A percentile compares a stretch with the other conserved stretches of the same genome.
Evolutionary conservation across 2,888 invertebrate genomes (phyloP).

Genomic region (Hartigia nigra): DNA sequence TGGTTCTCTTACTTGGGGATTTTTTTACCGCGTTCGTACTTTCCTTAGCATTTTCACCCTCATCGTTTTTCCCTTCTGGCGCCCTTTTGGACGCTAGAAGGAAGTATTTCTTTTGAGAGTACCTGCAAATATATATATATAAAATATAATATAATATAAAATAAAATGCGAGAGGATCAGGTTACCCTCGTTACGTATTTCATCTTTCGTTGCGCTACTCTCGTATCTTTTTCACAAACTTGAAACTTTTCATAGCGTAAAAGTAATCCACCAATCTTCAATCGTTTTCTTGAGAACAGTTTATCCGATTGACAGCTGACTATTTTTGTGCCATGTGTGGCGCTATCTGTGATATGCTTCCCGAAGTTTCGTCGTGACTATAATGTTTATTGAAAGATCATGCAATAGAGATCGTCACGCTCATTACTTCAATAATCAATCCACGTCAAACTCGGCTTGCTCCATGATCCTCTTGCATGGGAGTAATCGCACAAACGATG

Average conservation of each 20-base stretch:
- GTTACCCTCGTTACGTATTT: slow-evolving; percentile 19
- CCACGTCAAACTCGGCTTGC: not conserved
- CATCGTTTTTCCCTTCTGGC: slow-evolving; percentile 15
- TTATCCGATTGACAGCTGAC: not conserved
- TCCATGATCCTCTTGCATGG: not conserved
- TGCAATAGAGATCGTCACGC: not conserved
- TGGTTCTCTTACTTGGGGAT: not conserved
- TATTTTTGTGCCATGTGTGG: not conserved
- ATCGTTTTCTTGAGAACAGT: not conserved
- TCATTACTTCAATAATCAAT: slow-evolving; percentile 4
- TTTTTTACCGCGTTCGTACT: slow-evolving; percentile 1
- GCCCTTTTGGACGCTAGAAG: slow-evolving; percentile 13
- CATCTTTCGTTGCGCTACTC: slow-evolving; percentile 6
- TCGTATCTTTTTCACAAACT: not conserved
- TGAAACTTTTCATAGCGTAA: not conserved
- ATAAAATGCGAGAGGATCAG: slow-evolving; percentile 21
- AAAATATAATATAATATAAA: slow-evolving; percentile 11
- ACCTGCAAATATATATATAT: slow-evolving; percentile 3
- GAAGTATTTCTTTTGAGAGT: slow-evolving; percentile 22
- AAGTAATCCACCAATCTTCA: not conserved
- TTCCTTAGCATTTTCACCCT: slow-evolving; percentile 19
- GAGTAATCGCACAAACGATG: not conserved
- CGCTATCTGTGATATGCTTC: not conserved
- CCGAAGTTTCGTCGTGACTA: not conserved
- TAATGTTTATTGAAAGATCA: not conserved